Base-by-base conservation (phyloP, 1,140 invertebrate genomes). In the Drosophila sproati region DNA sequence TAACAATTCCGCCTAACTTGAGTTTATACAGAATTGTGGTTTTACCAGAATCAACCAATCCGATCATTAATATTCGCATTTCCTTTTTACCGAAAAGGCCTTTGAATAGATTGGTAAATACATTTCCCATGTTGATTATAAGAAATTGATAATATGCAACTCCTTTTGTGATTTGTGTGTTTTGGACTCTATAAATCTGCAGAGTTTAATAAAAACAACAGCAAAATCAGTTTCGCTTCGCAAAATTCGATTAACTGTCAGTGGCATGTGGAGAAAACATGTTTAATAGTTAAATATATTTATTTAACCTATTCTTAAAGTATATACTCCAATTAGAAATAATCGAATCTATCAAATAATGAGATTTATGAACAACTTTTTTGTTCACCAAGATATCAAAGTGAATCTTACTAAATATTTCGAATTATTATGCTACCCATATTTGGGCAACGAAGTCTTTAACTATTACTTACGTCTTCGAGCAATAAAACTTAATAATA, bases 1-100 rank as follows among this genome's bases (percentile, higher is more conserved):
- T 99, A 89, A 99, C 98, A 95, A 99, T 98, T 97, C 99, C 98
- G 93, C 98, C 98, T 95, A 99, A 96, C 96, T 99, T 99, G 93
- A 99, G 95, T 96, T 99, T 99, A 95, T 99, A 99, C 94, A 99
- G 95, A 94, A 99, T 99, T 94, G 98, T 99, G 91, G 98, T 99
- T 96, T 99, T 99, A 95, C 98, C 98, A 94, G 98, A 98, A 91
- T 98, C 98, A 95, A 99, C 98, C 81, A 99, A 95, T 91, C 98
- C 98, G 82, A 96, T 98, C 98, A 99, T 99, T 93, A 99, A 95
- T 96, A 98, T 98, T 94, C 98, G 96, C 98, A 99, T 98, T 95
- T 99, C 98, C 93, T 98, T 98, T 94, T 99, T 99, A 94, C 98
- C 98, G 94, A 99, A 98, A 77, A 99, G 96, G 95, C 98, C 97